Evolutionary conservation across 1,140 invertebrate genomes (phyloP).

Genomic region (Helicoverpa zea): DNA sequence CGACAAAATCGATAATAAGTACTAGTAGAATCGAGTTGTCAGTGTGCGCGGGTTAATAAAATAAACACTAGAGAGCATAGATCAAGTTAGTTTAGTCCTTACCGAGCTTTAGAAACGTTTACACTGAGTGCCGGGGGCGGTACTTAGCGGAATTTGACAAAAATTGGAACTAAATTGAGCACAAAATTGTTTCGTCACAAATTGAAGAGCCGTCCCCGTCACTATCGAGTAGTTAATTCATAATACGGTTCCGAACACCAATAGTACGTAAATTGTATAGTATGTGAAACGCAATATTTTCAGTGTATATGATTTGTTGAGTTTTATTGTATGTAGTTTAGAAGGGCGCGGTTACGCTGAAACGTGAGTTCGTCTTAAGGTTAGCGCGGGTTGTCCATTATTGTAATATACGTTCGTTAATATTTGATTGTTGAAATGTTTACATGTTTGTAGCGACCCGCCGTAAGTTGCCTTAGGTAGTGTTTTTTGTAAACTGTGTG

Average conservation of each 20-base stretch:
- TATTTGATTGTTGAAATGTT: conserved; percentile 30
- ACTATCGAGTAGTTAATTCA: conserved; percentile 65
- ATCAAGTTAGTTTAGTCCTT: conserved; percentile 74
- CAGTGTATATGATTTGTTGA: conserved; percentile 82
- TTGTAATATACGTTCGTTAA: conserved; percentile 30
- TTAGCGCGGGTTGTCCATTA: background rate
- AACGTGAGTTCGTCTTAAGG: background rate
- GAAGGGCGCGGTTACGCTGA: conserved; percentile 11
- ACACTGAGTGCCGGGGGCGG: conserved; percentile 58
- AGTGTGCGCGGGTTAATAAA: conserved; percentile 61
- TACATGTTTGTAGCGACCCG: conserved; percentile 11
- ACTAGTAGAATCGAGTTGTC: conserved; percentile 71
- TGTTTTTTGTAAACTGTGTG: conserved; percentile 1
- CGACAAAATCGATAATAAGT: conserved; percentile 43
- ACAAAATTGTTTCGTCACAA: conserved; percentile 43
- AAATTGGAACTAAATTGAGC: conserved; percentile 35
- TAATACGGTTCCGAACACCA: conserved; percentile 81
- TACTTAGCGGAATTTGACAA: conserved; percentile 36
- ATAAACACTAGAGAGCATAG: conserved; percentile 65
- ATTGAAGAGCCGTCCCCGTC: conserved; percentile 56
- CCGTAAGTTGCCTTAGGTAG: conserved; percentile 10
- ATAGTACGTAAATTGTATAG: conserved; percentile 79
- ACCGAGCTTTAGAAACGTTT: conserved; percentile 74
- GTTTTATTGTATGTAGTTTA: conserved; percentile 66
- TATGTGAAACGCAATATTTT: conserved; percentile 79